Percentiles rank a stretch among this genome's conserved stretches.
phyloP scores from a whole-genome alignment of 2,888 invertebrate genomes.

The Boloria euphrosyne region DNA sequence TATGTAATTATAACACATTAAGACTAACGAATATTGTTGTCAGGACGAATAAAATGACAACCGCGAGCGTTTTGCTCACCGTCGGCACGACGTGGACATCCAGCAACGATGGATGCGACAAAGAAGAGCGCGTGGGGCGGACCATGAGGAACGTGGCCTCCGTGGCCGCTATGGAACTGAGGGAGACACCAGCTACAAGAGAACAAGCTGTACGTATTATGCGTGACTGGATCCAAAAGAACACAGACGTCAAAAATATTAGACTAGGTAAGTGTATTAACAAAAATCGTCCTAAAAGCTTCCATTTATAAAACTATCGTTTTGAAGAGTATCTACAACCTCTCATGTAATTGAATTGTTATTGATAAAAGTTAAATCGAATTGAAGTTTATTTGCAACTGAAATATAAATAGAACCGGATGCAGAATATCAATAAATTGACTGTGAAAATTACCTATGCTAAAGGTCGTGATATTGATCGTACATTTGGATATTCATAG shows the following conservation, averaged over 20 bases:
- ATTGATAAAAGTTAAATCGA: too few relatives aligned
- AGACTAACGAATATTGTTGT: slow-evolving; percentile 1
- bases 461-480: too few relatives aligned
- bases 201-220: slow-evolving; percentile 85
- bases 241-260: slow-evolving; percentile 86
- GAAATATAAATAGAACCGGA: too few relatives aligned
- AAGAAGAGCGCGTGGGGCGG: slow-evolving; percentile 54
- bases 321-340: too few relatives aligned
- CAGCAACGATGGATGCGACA: slow-evolving; percentile 61
- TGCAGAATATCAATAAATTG: too few relatives aligned
- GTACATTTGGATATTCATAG: too few relatives aligned
- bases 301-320: neutral
- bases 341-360: too few relatives aligned
- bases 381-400: too few relatives aligned
- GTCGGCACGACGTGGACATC: slow-evolving; percentile 67
- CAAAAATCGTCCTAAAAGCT: neutral
- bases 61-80: slow-evolving; percentile 68
- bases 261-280: slow-evolving; percentile 77
- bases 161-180: slow-evolving; percentile 85
- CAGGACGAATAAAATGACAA: slow-evolving; percentile 57
- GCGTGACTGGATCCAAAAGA: slow-evolving; percentile 87
- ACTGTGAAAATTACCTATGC: too few relatives aligned
- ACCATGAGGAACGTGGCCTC: slow-evolving; percentile 59
- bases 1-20: too few relatives aligned
- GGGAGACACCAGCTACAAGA: slow-evolving; percentile 85